Conservation (phyloP, 1,140 invertebrate genomes). For the Euura saliciscinereae region DNA sequence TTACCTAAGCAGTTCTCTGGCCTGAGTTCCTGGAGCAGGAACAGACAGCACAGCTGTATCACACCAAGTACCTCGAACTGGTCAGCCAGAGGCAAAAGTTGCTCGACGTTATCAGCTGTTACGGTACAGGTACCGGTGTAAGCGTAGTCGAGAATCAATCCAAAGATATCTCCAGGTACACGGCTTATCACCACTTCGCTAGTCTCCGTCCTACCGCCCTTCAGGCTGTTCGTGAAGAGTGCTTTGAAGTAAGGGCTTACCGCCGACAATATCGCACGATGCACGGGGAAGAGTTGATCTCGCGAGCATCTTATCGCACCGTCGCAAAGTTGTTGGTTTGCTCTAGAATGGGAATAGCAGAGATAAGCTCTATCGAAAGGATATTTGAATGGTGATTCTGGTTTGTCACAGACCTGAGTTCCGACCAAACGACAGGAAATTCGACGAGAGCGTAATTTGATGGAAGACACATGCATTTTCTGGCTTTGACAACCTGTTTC, state of each 20-base stretch:
- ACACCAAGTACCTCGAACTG: conserved; percentile 82
- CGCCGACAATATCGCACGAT: conserved; percentile 81
- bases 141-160: conserved; percentile 78
- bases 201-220: conserved; percentile 61
- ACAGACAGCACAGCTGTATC: conserved; percentile 78
- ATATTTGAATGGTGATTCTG: not conserved
- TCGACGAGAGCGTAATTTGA: conserved; percentile 53
- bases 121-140: conserved; percentile 78
- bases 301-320: conserved; percentile 76
- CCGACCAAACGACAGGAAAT: conserved; percentile 69
- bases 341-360: conserved; percentile 44
- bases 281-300: conserved; percentile 74
- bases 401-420: conserved; percentile 55
- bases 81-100: conserved; percentile 75
- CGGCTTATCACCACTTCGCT: conserved; percentile 73
- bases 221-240: conserved; percentile 78
- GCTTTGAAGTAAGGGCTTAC: conserved; percentile 87
- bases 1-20: conserved; percentile 78
- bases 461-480: conserved; percentile 48
- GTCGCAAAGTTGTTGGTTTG: conserved; percentile 80
- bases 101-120: conserved; percentile 75
- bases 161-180: conserved; percentile 73
- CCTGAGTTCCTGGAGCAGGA: conserved; percentile 67
- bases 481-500: conserved; percentile 31
- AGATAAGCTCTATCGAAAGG: not conserved